Base-by-base conservation (phyloP, 2,113 vertebrate species). In the Ammodramus savannarum region DNA sequence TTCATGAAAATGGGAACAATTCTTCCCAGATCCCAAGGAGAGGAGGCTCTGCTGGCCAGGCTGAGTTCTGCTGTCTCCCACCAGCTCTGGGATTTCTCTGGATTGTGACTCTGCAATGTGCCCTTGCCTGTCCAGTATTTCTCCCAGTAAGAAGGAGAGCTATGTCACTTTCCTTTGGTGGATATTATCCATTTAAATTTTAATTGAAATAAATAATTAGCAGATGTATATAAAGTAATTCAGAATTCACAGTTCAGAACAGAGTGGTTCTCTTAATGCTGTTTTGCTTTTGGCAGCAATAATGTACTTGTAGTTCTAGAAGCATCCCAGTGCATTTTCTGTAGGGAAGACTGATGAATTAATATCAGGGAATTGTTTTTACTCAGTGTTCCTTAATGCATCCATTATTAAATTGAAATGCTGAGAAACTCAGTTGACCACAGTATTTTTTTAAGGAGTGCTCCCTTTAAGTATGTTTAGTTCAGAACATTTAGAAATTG, bases 1-100 rank as follows among this genome's bases (percentile, higher is more conserved):
- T 36, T 54, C 10, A 4, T 32, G 34, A n/a, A 81, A 87, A 71
- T 13, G 7, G 11, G 19, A 26, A 29, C 7, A 16, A 8, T 36
- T 61, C 4, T 39, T 4, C 23, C 18, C 27, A 2, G 1, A 18
- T 58, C 15, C 11, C 43, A 13, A 0, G 61, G 61, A 38, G 59
- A 43, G 43, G 52, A 59, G 36, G 23, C 34, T 82, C 17, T 36
- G 3, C 49, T 59, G 41, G 10, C 48, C 67, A 41, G 31, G 31
- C 29, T 10, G 36, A 27, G 14, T 0, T 69, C 16, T 69, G 11
- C 62, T 19, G 11, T 41, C 16, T 38, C 32, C 44, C 79, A 36
- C 9, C 10, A 4, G 2, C 2, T 62, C 2, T 62, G 51, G 46
- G 57, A 14, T 54, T 7, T 41, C 44, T 90, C 49, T 29, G 27